Evolutionary conservation across 92 coral and sea anemone genomes (phyloP).

Genomic region (Micromussa lordhowensis): DNA sequence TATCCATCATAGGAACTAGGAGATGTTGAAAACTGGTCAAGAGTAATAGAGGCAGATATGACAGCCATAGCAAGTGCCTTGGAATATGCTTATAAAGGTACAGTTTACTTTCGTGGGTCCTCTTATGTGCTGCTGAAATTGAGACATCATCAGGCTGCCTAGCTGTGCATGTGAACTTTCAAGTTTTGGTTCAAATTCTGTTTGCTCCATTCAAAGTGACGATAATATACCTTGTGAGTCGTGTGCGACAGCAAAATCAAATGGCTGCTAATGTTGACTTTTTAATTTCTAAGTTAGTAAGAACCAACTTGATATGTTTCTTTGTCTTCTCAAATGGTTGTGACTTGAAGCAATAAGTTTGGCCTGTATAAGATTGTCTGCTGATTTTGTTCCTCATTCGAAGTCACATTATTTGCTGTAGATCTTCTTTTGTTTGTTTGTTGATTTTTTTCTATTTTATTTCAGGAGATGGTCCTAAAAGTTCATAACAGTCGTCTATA

Average conservation of each 20-base stretch:
- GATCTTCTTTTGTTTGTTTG: neutral
- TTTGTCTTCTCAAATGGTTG: neutral
- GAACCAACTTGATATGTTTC: neutral
- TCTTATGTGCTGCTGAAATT: no score
- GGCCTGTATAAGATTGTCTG: no score
- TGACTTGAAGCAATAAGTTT: neutral
- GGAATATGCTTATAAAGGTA: constrained; percentile 99
- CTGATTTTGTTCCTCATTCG: neutral
- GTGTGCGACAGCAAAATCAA: no score
- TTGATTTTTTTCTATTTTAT: neutral
- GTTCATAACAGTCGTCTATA: neutral
- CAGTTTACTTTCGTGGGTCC: neutral
- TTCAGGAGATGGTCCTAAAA: constrained; percentile 39
- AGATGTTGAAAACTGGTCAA: constrained; percentile 99
- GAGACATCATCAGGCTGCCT: neutral
- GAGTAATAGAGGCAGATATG: constrained; percentile 99
- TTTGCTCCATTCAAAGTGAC: neutral
- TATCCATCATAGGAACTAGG: constrained; percentile 86
- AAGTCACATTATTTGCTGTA: neutral
- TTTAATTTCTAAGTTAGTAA: neutral
- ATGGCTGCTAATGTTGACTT: no score
- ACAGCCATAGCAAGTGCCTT: constrained; percentile 98
- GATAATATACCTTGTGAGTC: no score
- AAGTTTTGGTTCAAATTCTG: neutral
- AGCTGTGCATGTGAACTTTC: neutral